Conservation (phyloP, 2,888 invertebrate genomes). For the Macropis europaea region DNA sequence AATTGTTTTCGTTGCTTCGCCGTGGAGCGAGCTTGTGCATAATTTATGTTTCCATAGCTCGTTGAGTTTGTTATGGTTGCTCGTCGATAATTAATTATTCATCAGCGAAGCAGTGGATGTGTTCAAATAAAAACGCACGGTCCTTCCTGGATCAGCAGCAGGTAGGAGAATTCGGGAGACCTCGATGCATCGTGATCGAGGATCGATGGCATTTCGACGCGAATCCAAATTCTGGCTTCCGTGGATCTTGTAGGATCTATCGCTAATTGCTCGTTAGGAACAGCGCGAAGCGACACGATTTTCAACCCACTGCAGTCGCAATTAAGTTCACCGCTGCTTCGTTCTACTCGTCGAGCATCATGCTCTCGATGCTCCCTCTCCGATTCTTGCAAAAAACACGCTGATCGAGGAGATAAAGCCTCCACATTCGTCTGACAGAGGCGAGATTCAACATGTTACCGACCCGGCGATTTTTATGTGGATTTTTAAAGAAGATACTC, state of each 20-base stretch:
- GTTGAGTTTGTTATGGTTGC: not conserved
- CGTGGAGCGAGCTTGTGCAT: not conserved
- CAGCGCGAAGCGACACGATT: slow-evolving; percentile 40
- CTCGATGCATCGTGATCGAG: too few species aligned
- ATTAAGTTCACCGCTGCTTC: slow-evolving; percentile 46
- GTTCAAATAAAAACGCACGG: slow-evolving; percentile 33
- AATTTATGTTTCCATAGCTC: not conserved
- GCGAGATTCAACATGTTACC: too few species aligned
- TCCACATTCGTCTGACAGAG: too few species aligned
- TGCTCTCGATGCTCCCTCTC: slow-evolving; percentile 35
- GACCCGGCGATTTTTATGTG: too few species aligned
- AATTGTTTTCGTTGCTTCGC: not conserved
- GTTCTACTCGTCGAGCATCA: slow-evolving; percentile 50
- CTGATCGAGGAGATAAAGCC: not conserved
- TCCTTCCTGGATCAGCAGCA: too few species aligned
- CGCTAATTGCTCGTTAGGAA: slow-evolving; percentile 53
- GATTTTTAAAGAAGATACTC: too few species aligned
- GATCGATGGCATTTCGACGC: not conserved
- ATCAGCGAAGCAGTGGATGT: slow-evolving; percentile 21
- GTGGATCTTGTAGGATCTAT: slow-evolving; percentile 13
- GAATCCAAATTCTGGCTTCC: slow-evolving; percentile 14
- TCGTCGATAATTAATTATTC: slow-evolving; percentile 36
- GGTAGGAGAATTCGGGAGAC: too few species aligned
- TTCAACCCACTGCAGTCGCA: slow-evolving; percentile 21
- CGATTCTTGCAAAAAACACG: slow-evolving; percentile 8